A percentile compares a stretch with the other conserved stretches of the same genome.
Conservation (phyloP, 2,113 vertebrate genomes). For the Chunga burmeisteri region DNA sequence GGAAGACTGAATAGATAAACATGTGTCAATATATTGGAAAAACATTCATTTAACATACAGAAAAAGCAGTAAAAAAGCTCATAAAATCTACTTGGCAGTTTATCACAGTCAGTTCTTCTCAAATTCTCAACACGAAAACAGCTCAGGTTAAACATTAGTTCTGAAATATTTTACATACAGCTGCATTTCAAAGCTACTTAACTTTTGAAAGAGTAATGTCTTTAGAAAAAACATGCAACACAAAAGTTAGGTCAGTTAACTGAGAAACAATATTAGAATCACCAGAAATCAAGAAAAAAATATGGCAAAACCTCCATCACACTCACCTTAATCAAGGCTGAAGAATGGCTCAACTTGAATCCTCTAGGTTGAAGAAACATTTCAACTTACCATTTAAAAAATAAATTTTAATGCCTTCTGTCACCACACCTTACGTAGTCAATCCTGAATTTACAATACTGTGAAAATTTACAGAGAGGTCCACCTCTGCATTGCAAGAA, state of each 20-base stretch:
- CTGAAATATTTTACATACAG: not conserved
- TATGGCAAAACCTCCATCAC: not conserved
- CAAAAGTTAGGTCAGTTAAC: slow-evolving; percentile 37
- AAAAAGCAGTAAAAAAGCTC: not conserved
- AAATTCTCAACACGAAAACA: not conserved
- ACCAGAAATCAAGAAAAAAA: not conserved
- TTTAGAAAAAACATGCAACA: slow-evolving; percentile 26
- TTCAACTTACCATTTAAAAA: slow-evolving; percentile 45
- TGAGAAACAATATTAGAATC: not conserved
- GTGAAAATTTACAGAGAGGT: not conserved
- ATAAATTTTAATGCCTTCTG: not conserved
- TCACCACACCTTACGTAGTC: not conserved
- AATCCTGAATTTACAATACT: not conserved
- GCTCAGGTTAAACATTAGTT: slow-evolving; percentile 46
- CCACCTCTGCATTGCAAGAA: not conserved
- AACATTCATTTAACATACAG: not conserved
- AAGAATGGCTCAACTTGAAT: slow-evolving; percentile 32
- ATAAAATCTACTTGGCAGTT: not conserved
- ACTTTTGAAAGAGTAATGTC: not conserved
- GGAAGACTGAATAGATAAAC: not conserved
- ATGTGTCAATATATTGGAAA: not conserved
- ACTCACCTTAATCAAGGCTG: slow-evolving; percentile 7
- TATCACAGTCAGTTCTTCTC: not conserved
- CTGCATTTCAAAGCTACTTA: not conserved
- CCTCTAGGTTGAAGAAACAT: slow-evolving; percentile 46